Conservation (phyloP, 2,797 vertebrate species). For the Chaenodraco wilsoni region DNA sequence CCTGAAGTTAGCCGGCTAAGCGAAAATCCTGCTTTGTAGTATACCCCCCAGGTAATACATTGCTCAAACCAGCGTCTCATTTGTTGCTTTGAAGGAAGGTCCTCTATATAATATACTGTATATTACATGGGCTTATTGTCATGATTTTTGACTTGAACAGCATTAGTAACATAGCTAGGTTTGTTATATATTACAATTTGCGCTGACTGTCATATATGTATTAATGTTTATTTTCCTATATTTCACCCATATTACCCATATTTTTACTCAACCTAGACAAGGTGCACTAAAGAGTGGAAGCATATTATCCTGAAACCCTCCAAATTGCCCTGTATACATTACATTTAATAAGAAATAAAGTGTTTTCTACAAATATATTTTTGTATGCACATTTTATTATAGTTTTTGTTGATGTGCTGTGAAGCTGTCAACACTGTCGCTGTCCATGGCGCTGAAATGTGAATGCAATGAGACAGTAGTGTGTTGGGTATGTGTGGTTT, state of each 20-base stretch:
- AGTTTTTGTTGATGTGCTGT: neutral
- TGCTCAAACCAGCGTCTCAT: neutral
- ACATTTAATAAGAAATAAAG: conserved; percentile 25
- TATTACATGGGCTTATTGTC: neutral
- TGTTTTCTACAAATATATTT: neutral
- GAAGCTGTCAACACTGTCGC: neutral
- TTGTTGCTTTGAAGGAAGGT: no score
- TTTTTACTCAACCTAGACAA: neutral
- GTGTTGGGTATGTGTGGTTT: neutral
- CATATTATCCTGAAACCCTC: conserved; percentile 15
- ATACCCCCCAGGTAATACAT: neutral
- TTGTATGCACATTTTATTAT: neutral
- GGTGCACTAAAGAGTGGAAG: conserved; percentile 8
- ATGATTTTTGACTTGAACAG: neutral
- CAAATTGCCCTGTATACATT: neutral
- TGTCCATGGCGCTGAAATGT: conserved; percentile 22
- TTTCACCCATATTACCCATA: neutral
- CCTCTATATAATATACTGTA: neutral
- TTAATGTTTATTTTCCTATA: neutral
- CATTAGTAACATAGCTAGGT: neutral
- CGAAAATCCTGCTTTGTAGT: no score
- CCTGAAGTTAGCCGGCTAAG: no score
- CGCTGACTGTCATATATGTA: neutral
- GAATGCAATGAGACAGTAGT: conserved; percentile 1
- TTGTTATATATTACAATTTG: neutral